These are phyloP conservation scores for Macaria notata DNA, from an alignment of 2,888 invertebrate genomes.

Conservation along the genomic window DNA sequence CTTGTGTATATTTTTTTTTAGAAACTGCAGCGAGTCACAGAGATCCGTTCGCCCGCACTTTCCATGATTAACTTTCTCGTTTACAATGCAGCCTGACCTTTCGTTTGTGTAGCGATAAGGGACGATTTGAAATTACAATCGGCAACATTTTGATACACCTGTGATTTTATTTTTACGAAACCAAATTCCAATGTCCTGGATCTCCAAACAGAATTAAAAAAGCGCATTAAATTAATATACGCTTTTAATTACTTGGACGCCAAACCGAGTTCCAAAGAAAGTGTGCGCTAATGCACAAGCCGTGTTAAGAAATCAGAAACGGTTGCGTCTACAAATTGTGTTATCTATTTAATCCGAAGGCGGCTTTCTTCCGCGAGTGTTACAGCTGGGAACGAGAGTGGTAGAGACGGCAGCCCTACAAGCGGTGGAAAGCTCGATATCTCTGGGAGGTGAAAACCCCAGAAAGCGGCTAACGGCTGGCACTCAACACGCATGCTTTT, in stretches of 20 bases:
- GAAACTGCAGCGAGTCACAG: constrained; percentile 60
- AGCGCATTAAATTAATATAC: no score
- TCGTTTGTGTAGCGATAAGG: constrained; percentile 70
- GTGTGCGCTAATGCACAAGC: background rate
- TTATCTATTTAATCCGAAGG: constrained; percentile 1
- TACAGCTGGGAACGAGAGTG: constrained; percentile 23
- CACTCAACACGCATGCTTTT: constrained; percentile 53
- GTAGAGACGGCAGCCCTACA: constrained; percentile 40
- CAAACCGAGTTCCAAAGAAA: no score
- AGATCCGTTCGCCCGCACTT: constrained; percentile 71
- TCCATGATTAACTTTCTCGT: constrained; percentile 80
- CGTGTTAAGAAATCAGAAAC: constrained; percentile 9
- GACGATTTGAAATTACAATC: constrained; percentile 52
- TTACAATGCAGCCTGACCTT: constrained; percentile 76
- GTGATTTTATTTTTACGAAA: background rate
- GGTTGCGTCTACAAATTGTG: constrained; percentile 4
- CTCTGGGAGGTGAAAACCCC: constrained; percentile 67
- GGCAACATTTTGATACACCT: constrained; percentile 21
- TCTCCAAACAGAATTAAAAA: no score
- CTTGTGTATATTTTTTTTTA: constrained; percentile 53
- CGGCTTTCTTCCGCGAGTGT: constrained; percentile 10
- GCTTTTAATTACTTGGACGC: no score
- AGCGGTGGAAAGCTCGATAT: constrained; percentile 68
- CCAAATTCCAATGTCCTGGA: no score
- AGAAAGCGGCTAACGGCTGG: constrained; percentile 45